phyloP scores from a whole-genome alignment of 2,888 invertebrate genomes.

The Himalopsyche japonica region DNA sequence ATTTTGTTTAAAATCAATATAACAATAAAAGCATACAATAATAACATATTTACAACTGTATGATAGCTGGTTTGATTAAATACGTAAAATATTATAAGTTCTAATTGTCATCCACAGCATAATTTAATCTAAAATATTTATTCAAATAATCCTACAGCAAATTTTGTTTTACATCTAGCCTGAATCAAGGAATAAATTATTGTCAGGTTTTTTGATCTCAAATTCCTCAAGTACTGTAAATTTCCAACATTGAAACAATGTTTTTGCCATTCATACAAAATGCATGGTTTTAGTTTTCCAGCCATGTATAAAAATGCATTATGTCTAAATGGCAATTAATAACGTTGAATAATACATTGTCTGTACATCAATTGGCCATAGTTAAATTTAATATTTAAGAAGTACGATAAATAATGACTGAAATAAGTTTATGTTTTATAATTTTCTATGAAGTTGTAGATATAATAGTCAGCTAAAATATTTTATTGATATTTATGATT shows the following conservation, averaged over 20 bases:
- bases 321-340: background rate
- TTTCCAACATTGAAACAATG: background rate
- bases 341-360: background rate
- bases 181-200: background rate
- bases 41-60: conserved; percentile 41
- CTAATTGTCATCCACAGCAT: conserved; percentile 62
- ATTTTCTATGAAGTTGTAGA: background rate
- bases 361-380: conserved; percentile 31
- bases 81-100: conserved; percentile 33
- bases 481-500: background rate
- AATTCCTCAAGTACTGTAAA: background rate
- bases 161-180: background rate
- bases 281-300: conserved; percentile 8
- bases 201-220: background rate
- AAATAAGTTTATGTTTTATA: background rate
- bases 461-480: background rate
- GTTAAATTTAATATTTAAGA: background rate
- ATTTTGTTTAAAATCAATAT: conserved; percentile 12
- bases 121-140: background rate
- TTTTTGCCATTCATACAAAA: background rate
- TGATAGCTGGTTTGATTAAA: conserved; percentile 36
- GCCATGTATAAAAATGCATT: conserved; percentile 10
- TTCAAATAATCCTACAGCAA: background rate
- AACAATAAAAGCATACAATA: conserved; percentile 28
- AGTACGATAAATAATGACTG: background rate